phyloP scores from a whole-genome alignment of 1,140 invertebrate species.

The Diorhabda carinulata region DNA sequence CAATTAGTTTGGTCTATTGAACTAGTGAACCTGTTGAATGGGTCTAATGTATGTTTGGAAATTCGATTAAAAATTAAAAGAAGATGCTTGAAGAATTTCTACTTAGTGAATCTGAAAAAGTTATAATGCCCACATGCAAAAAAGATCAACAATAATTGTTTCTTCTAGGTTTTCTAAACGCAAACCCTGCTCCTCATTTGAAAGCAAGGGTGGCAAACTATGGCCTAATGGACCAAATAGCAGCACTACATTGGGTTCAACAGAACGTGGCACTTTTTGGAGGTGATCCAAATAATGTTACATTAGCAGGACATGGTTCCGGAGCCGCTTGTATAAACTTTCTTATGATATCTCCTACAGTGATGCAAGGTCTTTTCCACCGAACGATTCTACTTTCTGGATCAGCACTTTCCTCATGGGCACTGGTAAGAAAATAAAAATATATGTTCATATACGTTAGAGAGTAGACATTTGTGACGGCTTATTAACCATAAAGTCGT shows the following conservation, averaged over 20 bases:
- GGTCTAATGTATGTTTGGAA: too few species aligned
- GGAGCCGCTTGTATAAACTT: conserved; percentile 94
- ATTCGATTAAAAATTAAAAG: too few species aligned
- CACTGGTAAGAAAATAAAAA: conserved; percentile 52
- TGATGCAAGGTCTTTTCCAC: conserved; percentile 85
- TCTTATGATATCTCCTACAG: conserved; percentile 89
- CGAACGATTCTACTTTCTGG: conserved; percentile 87
- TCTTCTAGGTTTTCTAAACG: conserved; percentile 76
- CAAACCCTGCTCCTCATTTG: conserved; percentile 72
- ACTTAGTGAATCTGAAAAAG: too few species aligned
- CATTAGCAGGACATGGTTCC: conserved; percentile 87
- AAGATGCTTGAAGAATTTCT: too few species aligned
- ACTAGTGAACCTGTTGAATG: too few species aligned
- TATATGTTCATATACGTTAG: too few species aligned
- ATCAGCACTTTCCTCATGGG: conserved; percentile 91
- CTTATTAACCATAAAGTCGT: too few species aligned
- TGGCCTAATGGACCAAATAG: conserved; percentile 90
- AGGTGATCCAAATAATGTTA: conserved; percentile 83
- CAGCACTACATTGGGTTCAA: conserved; percentile 86
- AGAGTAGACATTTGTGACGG: too few species aligned
- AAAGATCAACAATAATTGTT: conserved; percentile 13
- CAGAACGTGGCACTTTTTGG: conserved; percentile 88
- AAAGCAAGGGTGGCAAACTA: conserved; percentile 86
- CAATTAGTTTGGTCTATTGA: too few species aligned
- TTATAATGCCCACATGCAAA: too few species aligned